phyloP scores from a whole-genome alignment of 2,888 invertebrate species.

The Chalcis sispes region DNA sequence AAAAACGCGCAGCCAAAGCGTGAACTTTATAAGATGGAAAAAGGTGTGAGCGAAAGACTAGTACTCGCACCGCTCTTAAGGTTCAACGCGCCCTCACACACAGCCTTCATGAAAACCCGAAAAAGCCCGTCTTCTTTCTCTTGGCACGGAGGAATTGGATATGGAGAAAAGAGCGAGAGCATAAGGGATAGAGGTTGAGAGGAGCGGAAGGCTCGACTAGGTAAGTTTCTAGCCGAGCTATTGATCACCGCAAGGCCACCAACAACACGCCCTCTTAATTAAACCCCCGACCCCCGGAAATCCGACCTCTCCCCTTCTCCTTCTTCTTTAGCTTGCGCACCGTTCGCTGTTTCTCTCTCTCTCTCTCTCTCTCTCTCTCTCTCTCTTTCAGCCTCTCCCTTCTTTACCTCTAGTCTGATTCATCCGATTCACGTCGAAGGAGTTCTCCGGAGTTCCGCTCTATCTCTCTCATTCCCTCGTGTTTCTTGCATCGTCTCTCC shows the following conservation, averaged over 20 bases:
- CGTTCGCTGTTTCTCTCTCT: background rate
- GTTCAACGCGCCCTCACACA: too few species aligned
- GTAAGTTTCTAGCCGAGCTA: constrained; percentile 40
- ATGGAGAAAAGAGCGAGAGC: too few species aligned
- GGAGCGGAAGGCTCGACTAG: background rate
- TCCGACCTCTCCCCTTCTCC: constrained; percentile 48
- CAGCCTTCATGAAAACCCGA: constrained; percentile 17
- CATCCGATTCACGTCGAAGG: constrained; percentile 41
- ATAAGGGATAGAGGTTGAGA: too few species aligned
- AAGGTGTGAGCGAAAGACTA: too few species aligned
- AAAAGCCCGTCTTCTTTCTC: constrained; percentile 25
- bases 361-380: constrained; percentile 19
- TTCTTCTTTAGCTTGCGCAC: background rate
- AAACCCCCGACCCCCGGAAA: constrained; percentile 47
- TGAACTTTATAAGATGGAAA: too few species aligned
- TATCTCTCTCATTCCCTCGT: too few species aligned
- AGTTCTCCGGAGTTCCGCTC: constrained; percentile 18
- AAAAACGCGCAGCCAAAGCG: too few species aligned
- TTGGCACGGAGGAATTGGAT: too few species aligned
- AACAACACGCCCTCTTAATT: constrained; percentile 57
- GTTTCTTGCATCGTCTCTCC: too few species aligned
- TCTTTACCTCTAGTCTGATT: constrained; percentile 18
- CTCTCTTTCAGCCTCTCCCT: background rate
- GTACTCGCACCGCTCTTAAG: too few species aligned
- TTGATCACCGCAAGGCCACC: constrained; percentile 52